Percentiles rank a stretch among this genome's conserved stretches.
Evolutionary conservation across 2,888 invertebrate species (phyloP).

Genomic region (Amblyjoppa proteus): DNA sequence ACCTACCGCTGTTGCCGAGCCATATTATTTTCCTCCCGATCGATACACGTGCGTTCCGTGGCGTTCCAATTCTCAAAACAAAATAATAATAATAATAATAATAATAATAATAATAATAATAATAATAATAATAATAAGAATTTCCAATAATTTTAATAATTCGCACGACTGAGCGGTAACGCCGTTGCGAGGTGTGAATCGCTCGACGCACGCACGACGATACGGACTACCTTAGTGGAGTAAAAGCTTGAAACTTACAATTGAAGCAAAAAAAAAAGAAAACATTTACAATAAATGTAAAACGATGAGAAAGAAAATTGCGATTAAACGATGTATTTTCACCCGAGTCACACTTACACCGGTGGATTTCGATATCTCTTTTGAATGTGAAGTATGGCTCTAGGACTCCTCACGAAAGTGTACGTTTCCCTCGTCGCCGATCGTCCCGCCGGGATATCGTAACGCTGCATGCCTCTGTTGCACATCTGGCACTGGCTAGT

Average conservation of each 20-base stretch:
- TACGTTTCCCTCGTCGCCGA: constrained; percentile 75
- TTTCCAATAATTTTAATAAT: constrained; percentile 15
- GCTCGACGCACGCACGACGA: not conserved
- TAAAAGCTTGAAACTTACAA: not conserved
- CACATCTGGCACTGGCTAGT: constrained; percentile 81
- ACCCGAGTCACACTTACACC: constrained; percentile 67
- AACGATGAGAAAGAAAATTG: not conserved
- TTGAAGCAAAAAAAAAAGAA: not conserved
- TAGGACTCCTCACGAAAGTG: constrained; percentile 80
- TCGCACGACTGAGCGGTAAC: not conserved
- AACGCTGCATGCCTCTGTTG: constrained; percentile 78
- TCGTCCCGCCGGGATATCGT: constrained; percentile 75
- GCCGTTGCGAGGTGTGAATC: not conserved
- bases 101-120: not conserved
- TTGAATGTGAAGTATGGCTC: constrained; percentile 79
- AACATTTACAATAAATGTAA: not conserved
- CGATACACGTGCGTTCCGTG: constrained; percentile 56
- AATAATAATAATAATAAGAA: not conserved
- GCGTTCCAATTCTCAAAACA: constrained; percentile 29
- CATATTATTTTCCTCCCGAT: constrained; percentile 58
- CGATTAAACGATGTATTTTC: not conserved
- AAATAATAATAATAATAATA: not conserved
- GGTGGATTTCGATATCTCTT: constrained; percentile 78
- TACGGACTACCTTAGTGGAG: not conserved
- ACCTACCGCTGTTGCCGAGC: constrained; percentile 14